A percentile compares a stretch with the other conserved stretches of the same genome.
Conservation (phyloP, 2,888 invertebrate species). For the Lycophotia porphyrea region DNA sequence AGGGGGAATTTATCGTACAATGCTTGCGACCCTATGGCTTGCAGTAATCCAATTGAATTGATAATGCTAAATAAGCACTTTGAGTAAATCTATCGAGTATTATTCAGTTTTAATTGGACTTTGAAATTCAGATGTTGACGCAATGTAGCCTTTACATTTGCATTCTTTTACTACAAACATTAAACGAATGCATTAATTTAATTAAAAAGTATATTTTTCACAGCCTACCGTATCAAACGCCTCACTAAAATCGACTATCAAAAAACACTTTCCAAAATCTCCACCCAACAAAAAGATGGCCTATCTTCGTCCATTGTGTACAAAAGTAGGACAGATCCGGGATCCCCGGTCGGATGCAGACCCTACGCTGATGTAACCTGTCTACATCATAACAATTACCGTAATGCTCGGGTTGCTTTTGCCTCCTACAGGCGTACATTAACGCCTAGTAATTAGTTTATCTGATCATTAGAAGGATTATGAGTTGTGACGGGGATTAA, state of each 20-base stretch:
- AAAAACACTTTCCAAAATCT: not conserved
- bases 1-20: slow-evolving; percentile 37
- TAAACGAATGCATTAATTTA: not conserved
- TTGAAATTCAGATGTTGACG: not conserved
- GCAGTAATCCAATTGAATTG: slow-evolving; percentile 33
- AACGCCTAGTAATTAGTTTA: slow-evolving; percentile 68
- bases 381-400: slow-evolving; percentile 65
- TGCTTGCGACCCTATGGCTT: slow-evolving; percentile 9
- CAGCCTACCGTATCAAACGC: slow-evolving; percentile 25
- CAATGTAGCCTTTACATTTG: not conserved
- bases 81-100: not conserved
- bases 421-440: slow-evolving; percentile 60
- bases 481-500: slow-evolving; percentile 58
- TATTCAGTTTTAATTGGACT: not conserved
- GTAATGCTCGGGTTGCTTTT: slow-evolving; percentile 51
- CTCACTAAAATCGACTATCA: slow-evolving; percentile 6
- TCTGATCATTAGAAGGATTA: slow-evolving; percentile 65
- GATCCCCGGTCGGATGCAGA: slow-evolving; percentile 46
- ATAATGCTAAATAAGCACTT: not conserved
- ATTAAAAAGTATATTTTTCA: not conserved
- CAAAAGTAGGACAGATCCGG: slow-evolving; percentile 50
- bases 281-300: not conserved
- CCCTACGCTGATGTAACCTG: slow-evolving; percentile 54
- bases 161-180: not conserved
- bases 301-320: slow-evolving; percentile 48